Percentiles rank a stretch among this genome's conserved stretches.
phyloP scores from a whole-genome alignment of 2,888 invertebrate genomes.

The Pyrgus malvae region DNA sequence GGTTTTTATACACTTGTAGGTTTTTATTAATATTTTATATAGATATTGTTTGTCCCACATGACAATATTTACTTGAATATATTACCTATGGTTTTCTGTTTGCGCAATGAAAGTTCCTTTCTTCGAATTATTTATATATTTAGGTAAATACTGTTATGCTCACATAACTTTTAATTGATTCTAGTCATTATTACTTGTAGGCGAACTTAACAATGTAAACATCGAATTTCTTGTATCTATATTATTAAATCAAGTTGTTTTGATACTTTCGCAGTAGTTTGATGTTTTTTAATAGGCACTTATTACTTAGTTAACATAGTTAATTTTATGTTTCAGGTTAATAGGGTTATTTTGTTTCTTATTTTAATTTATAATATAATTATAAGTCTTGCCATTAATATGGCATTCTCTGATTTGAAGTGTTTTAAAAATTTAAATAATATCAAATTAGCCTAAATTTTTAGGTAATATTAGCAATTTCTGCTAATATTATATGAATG shows the following conservation, averaged over 20 bases:
- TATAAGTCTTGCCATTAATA: too few species aligned
- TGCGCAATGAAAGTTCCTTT: slow-evolving; percentile 22
- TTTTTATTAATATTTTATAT: background rate
- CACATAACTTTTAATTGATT: background rate
- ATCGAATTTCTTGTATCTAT: slow-evolving; percentile 15
- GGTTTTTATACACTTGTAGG: background rate
- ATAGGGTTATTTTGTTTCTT: too few species aligned
- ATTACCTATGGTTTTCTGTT: background rate
- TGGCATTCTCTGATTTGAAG: too few species aligned
- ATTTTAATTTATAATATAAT: too few species aligned
- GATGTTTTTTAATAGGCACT: too few species aligned
- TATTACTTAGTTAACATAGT: too few species aligned
- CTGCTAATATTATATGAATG: too few species aligned
- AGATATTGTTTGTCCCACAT: background rate
- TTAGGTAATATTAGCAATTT: too few species aligned
- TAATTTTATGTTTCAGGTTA: too few species aligned
- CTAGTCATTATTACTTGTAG: slow-evolving; percentile 23
- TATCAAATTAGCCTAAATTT: too few species aligned
- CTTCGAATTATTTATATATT: slow-evolving; percentile 8
- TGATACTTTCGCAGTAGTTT: background rate
- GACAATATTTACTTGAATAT: background rate
- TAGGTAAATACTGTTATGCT: background rate
- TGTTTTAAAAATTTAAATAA: too few species aligned
- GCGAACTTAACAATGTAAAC: slow-evolving; percentile 21
- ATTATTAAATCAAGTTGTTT: background rate